A percentile compares a stretch with the other conserved stretches of the same genome.
phyloP scores from a whole-genome alignment of 2,888 invertebrate genomes.

The Ectemnius cavifrons region DNA sequence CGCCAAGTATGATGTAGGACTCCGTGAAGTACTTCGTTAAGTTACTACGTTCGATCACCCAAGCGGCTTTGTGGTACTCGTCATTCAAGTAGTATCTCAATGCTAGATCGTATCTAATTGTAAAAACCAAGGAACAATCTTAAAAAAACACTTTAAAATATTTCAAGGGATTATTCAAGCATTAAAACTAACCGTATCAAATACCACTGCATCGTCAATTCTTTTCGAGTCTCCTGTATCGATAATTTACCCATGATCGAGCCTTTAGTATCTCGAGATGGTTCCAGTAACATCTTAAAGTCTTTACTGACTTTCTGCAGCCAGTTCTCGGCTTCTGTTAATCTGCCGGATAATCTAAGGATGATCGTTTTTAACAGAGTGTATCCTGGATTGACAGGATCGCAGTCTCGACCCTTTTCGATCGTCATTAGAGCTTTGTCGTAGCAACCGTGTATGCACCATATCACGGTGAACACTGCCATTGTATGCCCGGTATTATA shows the following conservation, averaged over 20 bases:
- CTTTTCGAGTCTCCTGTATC: constrained; percentile 45
- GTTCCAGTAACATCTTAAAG: constrained; percentile 55
- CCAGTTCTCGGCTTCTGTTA: constrained; percentile 56
- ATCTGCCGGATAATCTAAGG: constrained; percentile 57
- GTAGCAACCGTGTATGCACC: constrained; percentile 61
- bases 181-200: constrained; percentile 34
- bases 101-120: constrained; percentile 35
- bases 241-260: constrained; percentile 54
- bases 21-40: constrained; percentile 24
- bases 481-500: constrained; percentile 53
- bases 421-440: constrained; percentile 59
- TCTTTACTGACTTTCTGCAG: constrained; percentile 50
- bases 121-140: too few species aligned
- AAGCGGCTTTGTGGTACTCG: constrained; percentile 14
- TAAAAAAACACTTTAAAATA: not conserved
- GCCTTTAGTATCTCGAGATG: constrained; percentile 39
- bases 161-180: not conserved
- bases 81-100: constrained; percentile 16
- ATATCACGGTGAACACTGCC: constrained; percentile 49
- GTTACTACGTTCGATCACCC: constrained; percentile 24
- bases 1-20: constrained; percentile 34
- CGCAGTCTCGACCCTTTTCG: constrained; percentile 59
- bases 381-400: constrained; percentile 64
- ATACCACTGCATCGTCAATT: constrained; percentile 59
- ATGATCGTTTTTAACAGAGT: constrained; percentile 56